Conservation (phyloP, 2,113 vertebrate genomes). For the Petrocephalus microphthalmus region DNA sequence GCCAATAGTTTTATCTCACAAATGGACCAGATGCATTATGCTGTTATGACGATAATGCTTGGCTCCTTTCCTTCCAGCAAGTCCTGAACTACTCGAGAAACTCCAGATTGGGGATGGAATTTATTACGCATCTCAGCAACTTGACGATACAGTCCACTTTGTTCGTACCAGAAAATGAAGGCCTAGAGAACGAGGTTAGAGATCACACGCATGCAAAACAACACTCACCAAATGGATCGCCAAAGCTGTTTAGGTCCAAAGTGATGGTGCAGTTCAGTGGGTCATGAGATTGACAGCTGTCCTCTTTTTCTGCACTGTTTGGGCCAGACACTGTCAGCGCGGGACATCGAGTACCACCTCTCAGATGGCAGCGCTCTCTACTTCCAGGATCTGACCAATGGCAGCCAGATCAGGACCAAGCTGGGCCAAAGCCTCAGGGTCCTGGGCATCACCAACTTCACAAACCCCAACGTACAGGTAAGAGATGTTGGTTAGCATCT, state of each 20-base stretch:
- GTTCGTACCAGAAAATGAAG: conserved; percentile 75
- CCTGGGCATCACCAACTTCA: conserved; percentile 46
- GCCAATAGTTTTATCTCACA: neutral
- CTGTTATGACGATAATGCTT: neutral
- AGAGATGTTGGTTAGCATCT: conserved; percentile 19
- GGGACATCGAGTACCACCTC: conserved; percentile 83
- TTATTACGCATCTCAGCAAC: conserved; percentile 67
- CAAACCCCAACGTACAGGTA: conserved; percentile 49
- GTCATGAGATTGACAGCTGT: neutral
- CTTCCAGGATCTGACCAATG: conserved; percentile 71
- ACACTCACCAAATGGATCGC: neutral
- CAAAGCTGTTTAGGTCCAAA: no score
- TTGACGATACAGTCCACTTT: conserved; percentile 66
- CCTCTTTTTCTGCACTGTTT: neutral
- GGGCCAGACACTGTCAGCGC: conserved; percentile 70
- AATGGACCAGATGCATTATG: neutral
- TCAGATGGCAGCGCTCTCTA: conserved; percentile 53
- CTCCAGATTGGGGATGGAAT: conserved; percentile 62
- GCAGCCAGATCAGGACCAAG: conserved; percentile 64
- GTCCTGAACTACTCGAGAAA: conserved; percentile 71
- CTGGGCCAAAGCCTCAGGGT: conserved; percentile 71
- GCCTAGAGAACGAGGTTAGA: conserved; percentile 74
- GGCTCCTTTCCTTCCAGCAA: conserved; percentile 59
- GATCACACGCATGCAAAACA: neutral
- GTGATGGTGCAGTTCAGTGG: neutral